Base-by-base conservation (phyloP, 2,113 vertebrate species). In the Rutilus rutilus region DNA sequence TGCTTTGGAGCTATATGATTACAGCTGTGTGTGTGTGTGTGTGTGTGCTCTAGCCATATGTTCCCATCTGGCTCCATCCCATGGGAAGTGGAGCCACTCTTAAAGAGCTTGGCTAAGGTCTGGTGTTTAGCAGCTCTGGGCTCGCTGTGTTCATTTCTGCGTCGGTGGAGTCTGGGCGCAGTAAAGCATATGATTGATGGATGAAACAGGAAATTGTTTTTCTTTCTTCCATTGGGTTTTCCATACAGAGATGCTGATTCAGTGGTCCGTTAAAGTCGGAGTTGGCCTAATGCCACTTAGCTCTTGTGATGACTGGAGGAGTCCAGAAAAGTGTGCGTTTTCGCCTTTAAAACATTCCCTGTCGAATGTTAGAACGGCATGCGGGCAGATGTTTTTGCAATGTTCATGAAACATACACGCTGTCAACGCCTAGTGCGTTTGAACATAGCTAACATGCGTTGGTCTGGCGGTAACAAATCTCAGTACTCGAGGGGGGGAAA, bases 1-100 rank as follows among this genome's bases (percentile, higher is more conserved):
- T 77, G 87, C 81, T 73, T 36, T 36, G 86, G n/a, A 87, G 45
- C 87, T 84, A 62, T 90, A 85, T 65, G 82, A 90, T 91, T 91
- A 90, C 90, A 91, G 89, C 89, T 91, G 89, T 85, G 82, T 88
- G 74, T 30, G 10, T 17, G 67, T 36, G 71, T 42, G 39, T n/a
- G 45, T 45, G 64, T 60, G 50, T 73, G 21, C 42, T 65, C 33
- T 27, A 19, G 73, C 67, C 50, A 42, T 83, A 57, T 73, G 67
- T 74, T 83, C 65, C 45, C 82, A 59, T 83, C 82, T 83, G 82
- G 82, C 33, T 59, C 21, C 3, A 11, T 81, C 82, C 23, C 65
- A 57, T 50, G 67, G 67, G 82, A 74, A 25, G 27, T 82, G 9
- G 45, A 82, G 6, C 42, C 47, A 4, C 64, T 82, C 78, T 81